Evolutionary conservation across 2,888 invertebrate species (phyloP), one percentile per base, ranked within the genome.

Genomic region (Dicyrtoma fusca): DNA sequence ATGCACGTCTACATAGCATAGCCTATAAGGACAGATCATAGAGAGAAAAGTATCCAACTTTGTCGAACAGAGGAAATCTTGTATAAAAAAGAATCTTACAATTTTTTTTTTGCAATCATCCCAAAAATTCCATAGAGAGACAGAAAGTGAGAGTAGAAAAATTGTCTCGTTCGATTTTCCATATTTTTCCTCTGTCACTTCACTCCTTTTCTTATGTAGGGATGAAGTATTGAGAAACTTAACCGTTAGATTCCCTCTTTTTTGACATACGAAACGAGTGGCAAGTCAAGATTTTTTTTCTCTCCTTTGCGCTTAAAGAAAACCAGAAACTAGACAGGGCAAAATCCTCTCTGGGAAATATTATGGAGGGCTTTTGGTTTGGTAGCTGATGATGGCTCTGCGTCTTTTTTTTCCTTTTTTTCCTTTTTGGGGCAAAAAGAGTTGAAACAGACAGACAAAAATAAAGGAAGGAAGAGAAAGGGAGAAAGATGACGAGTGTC

Each of bases 61-160:
- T 34, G 4, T 34, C 8, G 34, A 34, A 34, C 34, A 34, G 64
- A 59, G n/a, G 34, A 51, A 47, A 49, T 47, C 26, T 23, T 21
- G 57, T 47, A 26, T 45, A 62, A 51, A 49, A 57, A 74, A 51
- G 63, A 55, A 63, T 71, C n/a, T n/a, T n/a, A n/a, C n/a, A n/a
- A n/a, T n/a, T n/a, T n/a, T n/a, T n/a, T 64, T 73, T 73, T 75
- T 72, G 73, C 75, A 75, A 75, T 75, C 73, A 75, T 73, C 25
- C 59, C 23, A 66, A 68, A 73, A 71, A 75, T 73, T 75, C 75
- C 75, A 65, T 66, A 55, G 75, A 73, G 75, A 71, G 68, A n/a
- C 17, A 61, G 34, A 34, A 34, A n/a, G n/a, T 34, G 34, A 34
- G 34, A 34, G 34, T 47, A 51, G 34, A 61, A 73, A 68, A 73